Base-by-base conservation (phyloP, 2,113 vertebrate genomes). In the Siphamia tubifer region DNA sequence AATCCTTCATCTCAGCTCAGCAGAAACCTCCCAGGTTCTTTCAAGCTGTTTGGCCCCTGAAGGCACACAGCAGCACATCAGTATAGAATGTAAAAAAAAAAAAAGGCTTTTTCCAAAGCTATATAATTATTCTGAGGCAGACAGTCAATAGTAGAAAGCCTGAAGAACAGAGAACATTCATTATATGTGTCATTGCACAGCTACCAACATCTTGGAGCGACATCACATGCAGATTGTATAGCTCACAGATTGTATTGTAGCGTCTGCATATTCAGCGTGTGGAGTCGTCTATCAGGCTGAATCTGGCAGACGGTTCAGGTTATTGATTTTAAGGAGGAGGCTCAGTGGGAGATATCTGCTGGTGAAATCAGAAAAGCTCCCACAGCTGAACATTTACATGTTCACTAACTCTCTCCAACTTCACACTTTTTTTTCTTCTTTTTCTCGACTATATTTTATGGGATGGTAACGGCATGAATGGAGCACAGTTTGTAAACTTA, bases 321-420 rank as follows among this genome's bases (percentile, higher is more conserved):
- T 86, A 81, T 82, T 68, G 83, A 89, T 83, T 80, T 83, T 53
- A 65, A 31, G 44, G 66, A 23, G 32, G 43, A 17, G 17, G 32
- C 66, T 69, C 58, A 52, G 61, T 54, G 58, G 47, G 55, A 34
- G 60, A 55, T 47, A 47, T 65, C 82, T 67, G 12, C 36, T 9
- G 57, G 40, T 43, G 36, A 34, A 63, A 74, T 68, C 58, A 36
- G 55, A 54, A 35, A 74, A 74, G 19, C 71, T 70, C 68, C 62
- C 17, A 32, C 76, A 70, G 74, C 34, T 79, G 45, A 77, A 32
- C 77, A 81, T 79, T 82, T 67, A 75, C 10, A 57, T 69, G 66
- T 56, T 76, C 30, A 47, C 66, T 19, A 12, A 34, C 55, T 76
- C 48, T 13, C 65, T 23, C 16, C 44, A 73, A 67, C 30, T 4